Conservation (phyloP, 2,113 vertebrate genomes). For the Carlito syrichta region DNA sequence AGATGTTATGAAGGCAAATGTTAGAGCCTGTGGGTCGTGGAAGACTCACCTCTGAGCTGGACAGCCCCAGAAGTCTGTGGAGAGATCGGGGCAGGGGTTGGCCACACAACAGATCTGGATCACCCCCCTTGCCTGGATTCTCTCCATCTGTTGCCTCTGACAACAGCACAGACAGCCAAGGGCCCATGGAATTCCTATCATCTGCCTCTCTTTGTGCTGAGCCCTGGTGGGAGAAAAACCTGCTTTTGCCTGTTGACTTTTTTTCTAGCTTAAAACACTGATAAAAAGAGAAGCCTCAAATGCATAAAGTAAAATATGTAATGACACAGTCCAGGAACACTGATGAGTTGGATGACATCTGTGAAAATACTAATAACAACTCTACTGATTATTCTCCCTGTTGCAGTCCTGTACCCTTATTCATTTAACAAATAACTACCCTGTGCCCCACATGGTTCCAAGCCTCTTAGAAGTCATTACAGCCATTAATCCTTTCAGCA, state of each 20-base stretch:
- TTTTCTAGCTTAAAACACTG: background rate
- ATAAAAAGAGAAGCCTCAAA: background rate
- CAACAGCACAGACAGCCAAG: background rate
- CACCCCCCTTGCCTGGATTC: too few relatives aligned
- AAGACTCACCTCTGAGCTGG: fast-evolving
- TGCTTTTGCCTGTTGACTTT: too few relatives aligned
- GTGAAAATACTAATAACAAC: background rate
- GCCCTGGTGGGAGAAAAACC: background rate
- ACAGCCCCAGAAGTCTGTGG: background rate
- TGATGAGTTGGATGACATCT: background rate
- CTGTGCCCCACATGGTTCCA: background rate
- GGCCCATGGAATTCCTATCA: background rate
- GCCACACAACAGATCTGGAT: too few relatives aligned
- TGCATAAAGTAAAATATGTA: background rate
- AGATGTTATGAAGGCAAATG: background rate
- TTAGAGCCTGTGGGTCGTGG: background rate
- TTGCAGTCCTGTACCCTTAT: too few relatives aligned
- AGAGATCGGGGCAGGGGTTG: background rate
- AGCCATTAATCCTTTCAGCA: background rate
- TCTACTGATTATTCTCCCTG: background rate
- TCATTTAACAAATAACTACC: too few relatives aligned
- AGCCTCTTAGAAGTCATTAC: background rate
- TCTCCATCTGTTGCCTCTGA: too few relatives aligned
- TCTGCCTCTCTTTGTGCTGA: background rate
- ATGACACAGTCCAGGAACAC: background rate